phyloP scores from a whole-genome alignment of 37 sponge, comb jelly and placozoan species.

The Petrosia ficiformis region DNA sequence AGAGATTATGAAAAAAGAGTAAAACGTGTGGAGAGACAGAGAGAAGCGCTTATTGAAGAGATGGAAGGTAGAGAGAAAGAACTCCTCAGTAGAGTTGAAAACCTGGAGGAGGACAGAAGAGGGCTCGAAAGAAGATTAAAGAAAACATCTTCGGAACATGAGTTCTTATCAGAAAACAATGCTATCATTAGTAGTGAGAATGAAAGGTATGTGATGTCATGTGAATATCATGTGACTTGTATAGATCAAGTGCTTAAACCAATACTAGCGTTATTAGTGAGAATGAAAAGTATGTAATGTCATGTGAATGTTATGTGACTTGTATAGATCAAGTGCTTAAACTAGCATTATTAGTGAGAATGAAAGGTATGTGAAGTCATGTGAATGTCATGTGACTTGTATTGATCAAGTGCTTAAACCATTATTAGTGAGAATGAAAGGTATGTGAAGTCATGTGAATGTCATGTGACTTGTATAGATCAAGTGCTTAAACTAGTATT shows the following conservation, averaged over 20 bases:
- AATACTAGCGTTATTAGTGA: conserved; percentile 42
- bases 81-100: conserved; percentile 18
- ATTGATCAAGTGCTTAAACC: too few relatives aligned
- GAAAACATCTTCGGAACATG: conserved; percentile 44
- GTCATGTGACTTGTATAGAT: too few relatives aligned
- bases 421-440: too few relatives aligned
- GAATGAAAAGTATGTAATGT: conserved; percentile 40
- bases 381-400: too few relatives aligned
- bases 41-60: conserved; percentile 60
- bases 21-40: conserved; percentile 63
- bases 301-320: too few relatives aligned
- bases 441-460: too few relatives aligned
- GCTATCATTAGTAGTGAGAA: conserved; percentile 34
- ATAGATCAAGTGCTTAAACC: too few relatives aligned
- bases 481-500: too few relatives aligned
- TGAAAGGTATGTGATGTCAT: conserved; percentile 40
- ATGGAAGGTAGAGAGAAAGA: conserved; percentile 67
- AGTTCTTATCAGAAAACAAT: conserved; percentile 40
- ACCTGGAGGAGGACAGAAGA: conserved; percentile 56
- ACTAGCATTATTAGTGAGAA: conserved; percentile 32
- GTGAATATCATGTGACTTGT: too few relatives aligned
- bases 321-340: too few relatives aligned
- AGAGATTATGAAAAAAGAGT: conserved; percentile 79
- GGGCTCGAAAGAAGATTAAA: conserved; percentile 65
- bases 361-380: conserved; percentile 40